Conservation (phyloP, 1,140 invertebrate genomes). For the Pogonomyrmex barbatus region DNA sequence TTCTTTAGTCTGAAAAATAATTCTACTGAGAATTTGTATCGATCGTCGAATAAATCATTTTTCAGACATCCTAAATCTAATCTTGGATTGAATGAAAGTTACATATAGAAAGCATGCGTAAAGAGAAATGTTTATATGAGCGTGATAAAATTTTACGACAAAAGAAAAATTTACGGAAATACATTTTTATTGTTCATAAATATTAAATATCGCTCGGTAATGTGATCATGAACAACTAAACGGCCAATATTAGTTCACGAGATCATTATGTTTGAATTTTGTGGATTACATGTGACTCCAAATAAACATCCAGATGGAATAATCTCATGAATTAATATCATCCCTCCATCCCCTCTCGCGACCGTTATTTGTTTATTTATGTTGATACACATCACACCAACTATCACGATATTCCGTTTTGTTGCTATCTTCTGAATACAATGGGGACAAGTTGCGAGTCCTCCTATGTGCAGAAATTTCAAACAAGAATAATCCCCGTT, state of each 20-base stretch:
- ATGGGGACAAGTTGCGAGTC: neutral
- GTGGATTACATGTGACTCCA: slow-evolving; percentile 17
- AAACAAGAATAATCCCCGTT: neutral
- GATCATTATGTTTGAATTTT: slow-evolving; percentile 29
- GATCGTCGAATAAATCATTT: no score
- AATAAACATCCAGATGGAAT: slow-evolving; percentile 20
- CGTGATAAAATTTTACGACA: neutral
- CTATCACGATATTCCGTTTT: neutral
- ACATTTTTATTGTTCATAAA: neutral
- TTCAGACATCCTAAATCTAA: no score
- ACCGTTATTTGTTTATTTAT: slow-evolving; percentile 46
- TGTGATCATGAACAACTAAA: neutral
- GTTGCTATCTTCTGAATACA: neutral
- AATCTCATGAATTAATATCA: slow-evolving; percentile 48
- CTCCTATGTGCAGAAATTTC: neutral
- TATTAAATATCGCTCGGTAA: neutral
- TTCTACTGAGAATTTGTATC: no score
- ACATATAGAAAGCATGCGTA: neutral
- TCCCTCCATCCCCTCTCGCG: neutral
- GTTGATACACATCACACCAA: neutral
- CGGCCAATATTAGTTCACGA: slow-evolving; percentile 7
- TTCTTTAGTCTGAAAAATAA: no score
- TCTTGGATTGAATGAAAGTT: neutral
- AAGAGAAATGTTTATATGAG: neutral
- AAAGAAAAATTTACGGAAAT: neutral